These are phyloP conservation scores for Pimephales promelas DNA, from an alignment of 2,113 vertebrate species.

Conservation along the genomic window DNA sequence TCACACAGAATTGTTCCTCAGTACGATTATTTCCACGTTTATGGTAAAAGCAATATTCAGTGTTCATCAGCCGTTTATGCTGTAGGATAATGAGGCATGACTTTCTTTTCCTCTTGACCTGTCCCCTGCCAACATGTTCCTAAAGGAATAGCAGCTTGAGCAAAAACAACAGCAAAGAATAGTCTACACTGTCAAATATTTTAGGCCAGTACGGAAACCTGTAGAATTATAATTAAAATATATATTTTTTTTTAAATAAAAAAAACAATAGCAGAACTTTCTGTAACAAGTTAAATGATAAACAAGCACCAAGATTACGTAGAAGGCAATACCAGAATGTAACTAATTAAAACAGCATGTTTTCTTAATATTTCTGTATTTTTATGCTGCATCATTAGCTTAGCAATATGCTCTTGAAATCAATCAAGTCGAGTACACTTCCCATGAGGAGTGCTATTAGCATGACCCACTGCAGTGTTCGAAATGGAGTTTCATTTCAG, in stretches of 20 bases:
- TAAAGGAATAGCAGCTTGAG: slow-evolving; percentile 16
- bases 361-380: background rate
- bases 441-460: too few species aligned
- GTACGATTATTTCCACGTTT: slow-evolving; percentile 30
- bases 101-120: slow-evolving; percentile 42
- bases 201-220: background rate
- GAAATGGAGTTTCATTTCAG: background rate
- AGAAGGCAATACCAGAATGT: background rate
- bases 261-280: background rate
- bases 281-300: too few species aligned
- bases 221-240: too few species aligned
- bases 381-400: background rate
- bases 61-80: slow-evolving; percentile 32
- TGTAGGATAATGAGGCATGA: slow-evolving; percentile 48
- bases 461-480: background rate
- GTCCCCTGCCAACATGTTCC: slow-evolving; percentile 19
- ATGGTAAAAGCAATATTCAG: slow-evolving; percentile 1
- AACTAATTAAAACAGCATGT: background rate
- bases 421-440: background rate
- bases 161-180: background rate
- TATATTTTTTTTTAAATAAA: too few species aligned
- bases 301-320: too few species aligned
- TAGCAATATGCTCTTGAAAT: background rate
- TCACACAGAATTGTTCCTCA: background rate
- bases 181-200: background rate